phyloP scores from a whole-genome alignment of 1,140 invertebrate genomes.

The Orius insidiosus region DNA sequence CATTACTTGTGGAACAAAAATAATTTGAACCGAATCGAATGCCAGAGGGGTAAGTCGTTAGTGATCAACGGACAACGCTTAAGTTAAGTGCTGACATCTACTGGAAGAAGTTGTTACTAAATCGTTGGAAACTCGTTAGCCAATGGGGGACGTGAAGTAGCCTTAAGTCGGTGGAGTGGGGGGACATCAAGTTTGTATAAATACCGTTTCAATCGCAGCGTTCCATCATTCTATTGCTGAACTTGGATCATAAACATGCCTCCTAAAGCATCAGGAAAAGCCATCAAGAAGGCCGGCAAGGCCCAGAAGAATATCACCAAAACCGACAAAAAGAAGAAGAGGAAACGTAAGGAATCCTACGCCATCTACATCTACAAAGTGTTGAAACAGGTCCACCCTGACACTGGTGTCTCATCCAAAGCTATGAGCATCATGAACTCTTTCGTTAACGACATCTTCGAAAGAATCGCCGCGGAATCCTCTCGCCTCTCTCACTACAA shows the following conservation, averaged over 20 bases:
- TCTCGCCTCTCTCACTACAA: constrained; percentile 52
- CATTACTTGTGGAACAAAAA: too few relatives aligned
- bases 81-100: too few relatives aligned
- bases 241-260: constrained; percentile 20
- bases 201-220: too few relatives aligned
- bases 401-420: constrained; percentile 28
- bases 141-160: too few relatives aligned
- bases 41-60: too few relatives aligned
- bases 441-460: constrained; percentile 34
- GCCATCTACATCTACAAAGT: constrained; percentile 54
- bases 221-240: neutral
- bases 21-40: too few relatives aligned
- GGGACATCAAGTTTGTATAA: too few relatives aligned
- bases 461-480: constrained; percentile 44
- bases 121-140: too few relatives aligned
- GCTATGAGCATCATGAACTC: constrained; percentile 37
- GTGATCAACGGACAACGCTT: too few relatives aligned
- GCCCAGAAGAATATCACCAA: constrained; percentile 35
- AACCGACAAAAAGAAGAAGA: constrained; percentile 32
- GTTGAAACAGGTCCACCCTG: constrained; percentile 46
- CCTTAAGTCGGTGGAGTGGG: too few relatives aligned
- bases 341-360: constrained; percentile 45
- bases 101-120: too few relatives aligned
- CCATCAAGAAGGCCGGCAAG: constrained; percentile 35
- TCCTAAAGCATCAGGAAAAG: constrained; percentile 24